A percentile compares a stretch with the other conserved stretches of the same genome.
Conservation (phyloP, 2,888 invertebrate genomes). For the Trisateles emortualis region DNA sequence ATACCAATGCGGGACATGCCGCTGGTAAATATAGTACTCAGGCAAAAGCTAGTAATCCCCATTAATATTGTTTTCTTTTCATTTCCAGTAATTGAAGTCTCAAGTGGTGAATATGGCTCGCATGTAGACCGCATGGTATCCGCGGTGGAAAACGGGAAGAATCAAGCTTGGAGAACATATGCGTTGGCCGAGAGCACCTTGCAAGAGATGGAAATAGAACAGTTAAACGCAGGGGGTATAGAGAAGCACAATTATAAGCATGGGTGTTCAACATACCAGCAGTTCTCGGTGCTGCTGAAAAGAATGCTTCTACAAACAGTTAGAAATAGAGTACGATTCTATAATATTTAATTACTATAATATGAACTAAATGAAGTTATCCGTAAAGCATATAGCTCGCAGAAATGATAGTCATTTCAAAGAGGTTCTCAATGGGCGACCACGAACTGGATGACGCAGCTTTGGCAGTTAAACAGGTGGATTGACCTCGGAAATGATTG, state of each 20-base stretch:
- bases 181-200: conserved; percentile 50
- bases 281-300: conserved; percentile 89
- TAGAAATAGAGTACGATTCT: conserved; percentile 88
- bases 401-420: no score
- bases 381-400: no score
- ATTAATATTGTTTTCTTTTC: not conserved
- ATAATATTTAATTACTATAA: no score
- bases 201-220: conserved; percentile 73
- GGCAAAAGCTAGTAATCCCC: not conserved
- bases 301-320: conserved; percentile 92
- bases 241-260: conserved; percentile 84
- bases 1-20: no score
- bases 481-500: no score
- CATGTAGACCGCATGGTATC: conserved; percentile 90
- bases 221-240: conserved; percentile 74
- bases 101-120: conserved; percentile 93
- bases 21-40: no score
- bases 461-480: no score
- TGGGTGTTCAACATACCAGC: conserved; percentile 88
- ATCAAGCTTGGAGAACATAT: conserved; percentile 82
- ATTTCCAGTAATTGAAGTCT: conserved; percentile 91
- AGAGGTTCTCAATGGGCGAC: no score
- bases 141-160: conserved; percentile 89
- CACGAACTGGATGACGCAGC: no score
- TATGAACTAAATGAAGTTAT: no score